Evolutionary conservation across 2,888 invertebrate species (phyloP).

Genomic region (Lasius fuliginosus): DNA sequence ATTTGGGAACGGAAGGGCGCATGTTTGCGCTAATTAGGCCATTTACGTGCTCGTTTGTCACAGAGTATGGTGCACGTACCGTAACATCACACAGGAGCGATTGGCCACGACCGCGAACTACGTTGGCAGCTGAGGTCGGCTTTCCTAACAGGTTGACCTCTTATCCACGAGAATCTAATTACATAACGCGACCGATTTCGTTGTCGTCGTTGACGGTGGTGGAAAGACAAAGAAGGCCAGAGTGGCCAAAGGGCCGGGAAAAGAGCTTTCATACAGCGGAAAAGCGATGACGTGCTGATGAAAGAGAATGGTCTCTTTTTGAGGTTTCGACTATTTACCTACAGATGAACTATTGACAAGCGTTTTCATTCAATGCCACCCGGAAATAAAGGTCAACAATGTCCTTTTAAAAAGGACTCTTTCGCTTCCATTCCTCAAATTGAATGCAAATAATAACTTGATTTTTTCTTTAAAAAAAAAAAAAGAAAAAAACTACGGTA

Average conservation of each 20-base stretch:
- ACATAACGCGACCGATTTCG: conserved; percentile 39
- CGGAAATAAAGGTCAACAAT: background rate
- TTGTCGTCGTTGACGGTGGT: background rate
- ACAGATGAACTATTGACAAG: background rate
- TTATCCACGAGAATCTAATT: conserved; percentile 69
- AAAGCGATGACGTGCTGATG: background rate
- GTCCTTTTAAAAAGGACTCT: background rate
- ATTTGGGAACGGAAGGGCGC: conserved; percentile 58
- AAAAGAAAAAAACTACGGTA: background rate
- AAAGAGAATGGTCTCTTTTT: background rate
- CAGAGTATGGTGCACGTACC: conserved; percentile 43
- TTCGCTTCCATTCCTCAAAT: background rate
- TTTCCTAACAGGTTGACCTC: conserved; percentile 61
- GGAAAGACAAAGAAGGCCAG: conserved; percentile 2
- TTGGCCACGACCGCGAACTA: conserved; percentile 38
- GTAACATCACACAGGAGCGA: conserved; percentile 58
- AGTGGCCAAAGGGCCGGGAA: conserved; percentile 8
- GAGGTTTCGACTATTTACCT: background rate
- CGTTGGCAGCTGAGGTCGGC: conserved; percentile 45
- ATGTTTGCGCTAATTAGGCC: conserved; percentile 70
- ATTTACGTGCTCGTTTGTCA: conserved; percentile 73
- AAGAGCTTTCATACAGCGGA: background rate
- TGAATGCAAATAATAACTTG: background rate
- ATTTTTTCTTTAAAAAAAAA: background rate
- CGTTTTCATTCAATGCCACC: background rate